These are phyloP conservation scores for Rhogogaster chlorosoma DNA, from an alignment of 2,888 invertebrate genomes.

Conservation along the genomic window DNA sequence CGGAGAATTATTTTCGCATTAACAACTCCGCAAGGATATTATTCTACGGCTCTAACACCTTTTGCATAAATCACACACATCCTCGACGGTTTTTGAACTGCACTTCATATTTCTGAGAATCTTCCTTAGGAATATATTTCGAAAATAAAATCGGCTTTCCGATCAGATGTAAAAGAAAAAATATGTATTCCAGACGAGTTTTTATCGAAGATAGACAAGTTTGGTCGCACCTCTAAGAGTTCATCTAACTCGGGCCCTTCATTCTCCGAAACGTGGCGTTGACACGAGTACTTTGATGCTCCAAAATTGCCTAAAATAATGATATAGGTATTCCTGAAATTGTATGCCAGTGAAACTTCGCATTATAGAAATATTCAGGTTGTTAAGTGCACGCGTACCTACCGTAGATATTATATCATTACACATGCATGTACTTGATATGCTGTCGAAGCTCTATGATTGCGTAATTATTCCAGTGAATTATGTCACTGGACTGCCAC, in stretches of 20 bases:
- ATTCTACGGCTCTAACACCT: not conserved
- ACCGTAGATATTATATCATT: not conserved
- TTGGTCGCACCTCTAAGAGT: not conserved
- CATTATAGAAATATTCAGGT: not conserved
- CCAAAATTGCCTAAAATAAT: not conserved
- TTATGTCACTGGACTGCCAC: slow-evolving; percentile 6
- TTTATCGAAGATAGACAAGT: too few species aligned
- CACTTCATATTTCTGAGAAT: too few species aligned
- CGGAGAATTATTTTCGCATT: slow-evolving; percentile 30
- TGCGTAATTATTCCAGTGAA: slow-evolving; percentile 41
- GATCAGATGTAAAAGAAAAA: too few species aligned
- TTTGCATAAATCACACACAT: not conserved
- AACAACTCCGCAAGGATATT: not conserved
- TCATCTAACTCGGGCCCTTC: not conserved
- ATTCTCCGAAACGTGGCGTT: not conserved
- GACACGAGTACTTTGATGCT: not conserved
- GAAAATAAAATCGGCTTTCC: not conserved
- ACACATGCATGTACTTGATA: not conserved
- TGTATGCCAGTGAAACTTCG: not conserved
- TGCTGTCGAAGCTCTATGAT: slow-evolving; percentile 39
- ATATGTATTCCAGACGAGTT: too few species aligned
- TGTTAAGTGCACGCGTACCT: not conserved
- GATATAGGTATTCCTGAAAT: not conserved
- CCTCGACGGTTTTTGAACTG: not conserved
- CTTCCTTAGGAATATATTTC: not conserved